These are phyloP conservation scores for Anolis apletophallus DNA, from an alignment of 2,797 vertebrate species.

Conservation along the genomic window DNA sequence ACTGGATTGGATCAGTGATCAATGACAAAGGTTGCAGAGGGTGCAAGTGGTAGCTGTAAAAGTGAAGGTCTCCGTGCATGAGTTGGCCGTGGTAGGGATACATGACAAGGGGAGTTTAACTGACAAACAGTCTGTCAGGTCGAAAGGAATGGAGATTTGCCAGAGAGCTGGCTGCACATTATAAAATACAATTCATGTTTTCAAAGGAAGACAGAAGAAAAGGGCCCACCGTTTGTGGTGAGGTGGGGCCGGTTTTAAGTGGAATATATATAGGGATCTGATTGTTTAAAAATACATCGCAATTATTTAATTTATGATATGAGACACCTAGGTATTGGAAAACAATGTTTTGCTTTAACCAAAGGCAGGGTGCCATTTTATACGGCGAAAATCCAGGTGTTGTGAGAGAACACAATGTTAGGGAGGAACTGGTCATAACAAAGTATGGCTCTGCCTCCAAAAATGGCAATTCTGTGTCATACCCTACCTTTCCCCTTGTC, in stretches of 20 bases:
- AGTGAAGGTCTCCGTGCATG: constrained; percentile 95
- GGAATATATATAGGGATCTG: constrained; percentile 81
- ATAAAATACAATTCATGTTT: constrained; percentile 83
- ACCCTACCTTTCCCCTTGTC: neutral
- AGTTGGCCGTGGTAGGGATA: constrained; percentile 89
- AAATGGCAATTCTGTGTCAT: neutral
- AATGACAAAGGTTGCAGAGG: constrained; percentile 96
- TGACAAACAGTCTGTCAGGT: constrained; percentile 97
- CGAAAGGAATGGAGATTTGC: constrained; percentile 89
- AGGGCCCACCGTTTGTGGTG: constrained; percentile 75
- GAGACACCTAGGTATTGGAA: constrained; percentile 67
- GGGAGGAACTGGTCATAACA: neutral
- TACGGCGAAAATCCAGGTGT: accelerated
- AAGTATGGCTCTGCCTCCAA: neutral
- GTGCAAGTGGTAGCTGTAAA: constrained; percentile 87
- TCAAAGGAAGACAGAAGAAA: constrained; percentile 59
- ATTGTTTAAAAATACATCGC: constrained; percentile 59
- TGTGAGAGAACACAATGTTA: constrained; percentile 30
- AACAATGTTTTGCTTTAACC: constrained; percentile 62
- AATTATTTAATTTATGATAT: constrained; percentile 74
- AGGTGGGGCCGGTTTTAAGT: constrained; percentile 57
- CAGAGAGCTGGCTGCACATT: constrained; percentile 79
- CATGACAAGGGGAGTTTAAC: constrained; percentile 88
- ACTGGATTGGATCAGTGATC: constrained; percentile 99
- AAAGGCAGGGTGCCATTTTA: constrained; percentile 52